Percentiles rank a stretch among this genome's conserved stretches.
These are phyloP conservation scores for Lasioglossum villosulum DNA, from an alignment of 2,888 invertebrate genomes.

Conservation along the genomic window DNA sequence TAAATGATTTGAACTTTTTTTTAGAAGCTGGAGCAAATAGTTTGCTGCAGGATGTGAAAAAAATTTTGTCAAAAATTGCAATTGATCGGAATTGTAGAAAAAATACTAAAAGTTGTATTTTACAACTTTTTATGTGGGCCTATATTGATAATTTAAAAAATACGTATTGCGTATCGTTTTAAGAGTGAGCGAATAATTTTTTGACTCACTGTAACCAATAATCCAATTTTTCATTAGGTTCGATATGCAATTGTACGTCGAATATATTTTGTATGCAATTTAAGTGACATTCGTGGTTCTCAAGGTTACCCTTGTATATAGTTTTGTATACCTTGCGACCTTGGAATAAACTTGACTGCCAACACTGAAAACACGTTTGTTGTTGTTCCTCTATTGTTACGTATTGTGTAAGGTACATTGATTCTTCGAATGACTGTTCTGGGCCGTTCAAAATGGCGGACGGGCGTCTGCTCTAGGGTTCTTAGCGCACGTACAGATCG, in stretches of 20 bases:
- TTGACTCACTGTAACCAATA: no score
- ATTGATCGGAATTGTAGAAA: no score
- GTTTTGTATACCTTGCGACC: not conserved
- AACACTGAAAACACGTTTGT: not conserved
- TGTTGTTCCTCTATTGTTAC: not conserved
- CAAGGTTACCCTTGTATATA: not conserved
- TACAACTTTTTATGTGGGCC: no score
- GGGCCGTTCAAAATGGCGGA: slow-evolving; percentile 35
- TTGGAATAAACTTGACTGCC: no score
- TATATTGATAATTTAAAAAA: no score
- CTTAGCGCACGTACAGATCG: slow-evolving; percentile 53
- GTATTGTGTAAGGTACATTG: slow-evolving; percentile 15
- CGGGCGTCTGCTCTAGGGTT: slow-evolving; percentile 52
- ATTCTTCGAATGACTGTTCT: slow-evolving; percentile 30
- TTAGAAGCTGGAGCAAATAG: no score
- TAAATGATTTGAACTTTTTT: no score
- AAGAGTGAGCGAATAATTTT: no score
- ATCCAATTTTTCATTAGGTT: not conserved
- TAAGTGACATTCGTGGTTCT: not conserved
- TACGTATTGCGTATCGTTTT: no score
- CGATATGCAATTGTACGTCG: not conserved
- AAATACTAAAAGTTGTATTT: no score
- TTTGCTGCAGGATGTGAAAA: no score
- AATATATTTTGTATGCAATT: not conserved
- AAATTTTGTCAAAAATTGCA: no score